Conservation (phyloP, 1,140 invertebrate genomes). For the Lepidurus apus region DNA sequence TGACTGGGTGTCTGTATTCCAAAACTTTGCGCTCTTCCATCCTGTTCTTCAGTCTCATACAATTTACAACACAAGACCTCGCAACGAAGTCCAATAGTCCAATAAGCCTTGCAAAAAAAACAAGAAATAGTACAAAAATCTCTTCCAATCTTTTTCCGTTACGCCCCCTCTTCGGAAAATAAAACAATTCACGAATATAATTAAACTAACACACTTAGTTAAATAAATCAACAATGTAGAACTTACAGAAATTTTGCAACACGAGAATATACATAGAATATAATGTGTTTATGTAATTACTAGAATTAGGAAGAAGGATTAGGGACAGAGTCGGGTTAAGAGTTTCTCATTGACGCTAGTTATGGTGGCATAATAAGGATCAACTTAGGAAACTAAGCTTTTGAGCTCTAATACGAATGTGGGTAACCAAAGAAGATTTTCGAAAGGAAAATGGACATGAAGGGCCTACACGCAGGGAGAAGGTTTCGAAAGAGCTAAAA, state of each 20-base stretch:
- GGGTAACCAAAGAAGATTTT: not conserved
- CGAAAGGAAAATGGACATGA: not conserved
- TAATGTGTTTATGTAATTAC: no score
- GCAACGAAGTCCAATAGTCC: conserved; percentile 3
- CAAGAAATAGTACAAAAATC: not conserved
- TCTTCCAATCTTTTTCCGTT: not conserved
- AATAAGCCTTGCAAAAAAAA: not conserved
- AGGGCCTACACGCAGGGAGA: not conserved
- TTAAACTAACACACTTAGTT: no score
- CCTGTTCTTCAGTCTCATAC: not conserved
- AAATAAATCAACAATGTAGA: no score
- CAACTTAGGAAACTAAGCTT: conserved; percentile 3
- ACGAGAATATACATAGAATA: no score
- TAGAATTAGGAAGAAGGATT: not conserved
- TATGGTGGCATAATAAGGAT: not conserved
- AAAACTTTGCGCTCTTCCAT: not conserved
- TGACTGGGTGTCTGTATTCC: conserved; percentile 18
- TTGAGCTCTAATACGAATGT: not conserved
- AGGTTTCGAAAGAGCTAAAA: not conserved
- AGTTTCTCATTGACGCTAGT: not conserved
- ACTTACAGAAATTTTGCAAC: no score
- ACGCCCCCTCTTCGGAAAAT: no score
- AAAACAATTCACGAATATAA: no score
- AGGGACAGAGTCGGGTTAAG: not conserved
- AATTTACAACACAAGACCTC: conserved; percentile 1